Evolutionary conservation across 2,888 invertebrate genomes (phyloP).

Genomic region (Ariolimax columbianus): DNA sequence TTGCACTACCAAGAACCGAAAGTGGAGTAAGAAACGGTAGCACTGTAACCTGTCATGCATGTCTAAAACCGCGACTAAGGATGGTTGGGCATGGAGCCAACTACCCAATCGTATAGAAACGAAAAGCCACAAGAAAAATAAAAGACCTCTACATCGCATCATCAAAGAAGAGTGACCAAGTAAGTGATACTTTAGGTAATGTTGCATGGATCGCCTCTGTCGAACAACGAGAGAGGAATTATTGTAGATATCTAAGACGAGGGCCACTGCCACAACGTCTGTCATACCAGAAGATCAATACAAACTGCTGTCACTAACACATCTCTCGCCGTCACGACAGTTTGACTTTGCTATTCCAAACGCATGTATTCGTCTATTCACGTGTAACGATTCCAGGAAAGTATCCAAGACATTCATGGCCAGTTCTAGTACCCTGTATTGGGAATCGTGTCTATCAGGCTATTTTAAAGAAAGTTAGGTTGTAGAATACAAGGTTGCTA

Average conservation of each 20-base stretch:
- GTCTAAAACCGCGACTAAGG: too few relatives aligned
- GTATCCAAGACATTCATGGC: background rate
- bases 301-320: background rate
- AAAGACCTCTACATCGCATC: too few relatives aligned
- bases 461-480: background rate
- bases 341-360: background rate
- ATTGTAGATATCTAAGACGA: background rate
- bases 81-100: too few relatives aligned
- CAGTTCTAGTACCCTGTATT: background rate
- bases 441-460: slow-evolving; percentile 4
- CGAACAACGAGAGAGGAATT: too few relatives aligned
- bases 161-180: too few relatives aligned
- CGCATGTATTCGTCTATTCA: background rate
- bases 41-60: too few relatives aligned
- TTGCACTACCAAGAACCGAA: too few relatives aligned
- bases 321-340: background rate
- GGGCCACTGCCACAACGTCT: background rate
- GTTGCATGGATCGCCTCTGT: too few relatives aligned
- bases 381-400: background rate
- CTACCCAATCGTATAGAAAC: too few relatives aligned
- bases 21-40: too few relatives aligned
- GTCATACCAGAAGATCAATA: background rate
- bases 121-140: too few relatives aligned
- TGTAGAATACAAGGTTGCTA: slow-evolving; percentile 17
- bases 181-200: too few relatives aligned